phyloP scores from a whole-genome alignment of 2,113 vertebrate species.

The Pollimyrus isidori region DNA sequence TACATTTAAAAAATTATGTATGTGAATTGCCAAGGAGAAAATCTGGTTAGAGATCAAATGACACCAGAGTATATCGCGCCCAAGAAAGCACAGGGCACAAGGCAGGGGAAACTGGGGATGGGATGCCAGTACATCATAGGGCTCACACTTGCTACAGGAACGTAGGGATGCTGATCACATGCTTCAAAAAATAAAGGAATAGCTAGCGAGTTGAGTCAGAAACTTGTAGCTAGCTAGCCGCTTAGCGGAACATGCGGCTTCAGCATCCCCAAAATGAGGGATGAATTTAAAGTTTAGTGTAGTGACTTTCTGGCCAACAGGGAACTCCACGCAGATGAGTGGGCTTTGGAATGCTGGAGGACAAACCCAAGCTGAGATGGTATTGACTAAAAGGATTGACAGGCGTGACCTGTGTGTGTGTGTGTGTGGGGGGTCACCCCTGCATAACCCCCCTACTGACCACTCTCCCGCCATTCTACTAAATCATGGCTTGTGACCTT shows the following conservation, averaged over 20 bases:
- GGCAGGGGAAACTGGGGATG: neutral
- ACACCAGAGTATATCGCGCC: neutral
- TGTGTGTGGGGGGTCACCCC: constrained; percentile 15
- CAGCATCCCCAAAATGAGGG: neutral
- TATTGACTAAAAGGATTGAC: constrained; percentile 53
- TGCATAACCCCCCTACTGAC: constrained; percentile 29
- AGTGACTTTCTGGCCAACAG: neutral
- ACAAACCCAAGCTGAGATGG: constrained; percentile 41
- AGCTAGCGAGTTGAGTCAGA: neutral
- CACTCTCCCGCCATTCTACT: constrained; percentile 27
- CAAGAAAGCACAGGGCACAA: neutral
- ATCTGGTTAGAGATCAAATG: neutral
- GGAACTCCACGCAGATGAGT: neutral
- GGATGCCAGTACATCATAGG: neutral
- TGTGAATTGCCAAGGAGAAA: neutral
- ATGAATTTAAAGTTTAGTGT: neutral
- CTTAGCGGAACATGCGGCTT: neutral
- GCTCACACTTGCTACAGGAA: neutral
- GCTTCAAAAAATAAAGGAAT: neutral
- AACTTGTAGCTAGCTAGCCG: neutral
- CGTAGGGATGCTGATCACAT: neutral
- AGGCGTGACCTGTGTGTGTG: constrained; percentile 35
- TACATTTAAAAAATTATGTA: neutral
- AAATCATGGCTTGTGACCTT: constrained; percentile 4
- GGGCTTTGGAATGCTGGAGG: neutral